Evolutionary conservation across 1,140 invertebrate species (phyloP).

Genomic region (Maconellicoccus hirsutus): DNA sequence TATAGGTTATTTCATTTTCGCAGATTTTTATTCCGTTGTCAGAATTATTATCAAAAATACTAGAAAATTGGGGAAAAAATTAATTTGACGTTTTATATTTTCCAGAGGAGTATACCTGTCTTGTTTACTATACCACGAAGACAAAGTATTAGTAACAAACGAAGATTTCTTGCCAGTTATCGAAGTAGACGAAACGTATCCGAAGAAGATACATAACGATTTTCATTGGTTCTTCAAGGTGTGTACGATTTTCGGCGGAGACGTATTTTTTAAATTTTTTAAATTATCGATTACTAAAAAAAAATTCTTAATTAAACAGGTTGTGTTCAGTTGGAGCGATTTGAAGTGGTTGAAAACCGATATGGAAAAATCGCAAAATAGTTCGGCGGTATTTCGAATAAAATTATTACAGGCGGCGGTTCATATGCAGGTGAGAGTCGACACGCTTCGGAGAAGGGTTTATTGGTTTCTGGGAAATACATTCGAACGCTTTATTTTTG

Average conservation of each 20-base stretch:
- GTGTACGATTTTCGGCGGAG: too few species aligned
- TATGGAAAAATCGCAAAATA: slow-evolving; percentile 85
- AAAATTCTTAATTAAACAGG: slow-evolving; percentile 36
- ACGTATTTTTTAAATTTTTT: too few species aligned
- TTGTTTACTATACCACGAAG: slow-evolving; percentile 84
- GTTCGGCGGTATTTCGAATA: slow-evolving; percentile 72
- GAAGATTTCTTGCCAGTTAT: slow-evolving; percentile 93
- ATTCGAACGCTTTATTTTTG: slow-evolving; percentile 30
- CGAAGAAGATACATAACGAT: slow-evolving; percentile 78
- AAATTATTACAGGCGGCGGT: slow-evolving; percentile 81
- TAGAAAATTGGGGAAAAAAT: neutral
- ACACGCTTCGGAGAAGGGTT: too few species aligned
- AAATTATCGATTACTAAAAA: neutral
- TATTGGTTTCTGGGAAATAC: too few species aligned
- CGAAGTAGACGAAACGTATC: slow-evolving; percentile 91
- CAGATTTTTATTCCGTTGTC: too few species aligned
- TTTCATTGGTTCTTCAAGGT: slow-evolving; percentile 98
- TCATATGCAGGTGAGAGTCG: slow-evolving; percentile 83
- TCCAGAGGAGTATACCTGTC: slow-evolving; percentile 82
- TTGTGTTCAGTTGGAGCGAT: slow-evolving; percentile 90
- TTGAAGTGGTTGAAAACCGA: slow-evolving; percentile 77
- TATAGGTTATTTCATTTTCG: too few species aligned
- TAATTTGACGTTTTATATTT: slow-evolving; percentile 29
- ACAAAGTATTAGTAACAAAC: slow-evolving; percentile 87
- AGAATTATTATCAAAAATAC: neutral